Base-by-base conservation (phyloP, 2,113 vertebrate species). In the Pluvianellus socialis region DNA sequence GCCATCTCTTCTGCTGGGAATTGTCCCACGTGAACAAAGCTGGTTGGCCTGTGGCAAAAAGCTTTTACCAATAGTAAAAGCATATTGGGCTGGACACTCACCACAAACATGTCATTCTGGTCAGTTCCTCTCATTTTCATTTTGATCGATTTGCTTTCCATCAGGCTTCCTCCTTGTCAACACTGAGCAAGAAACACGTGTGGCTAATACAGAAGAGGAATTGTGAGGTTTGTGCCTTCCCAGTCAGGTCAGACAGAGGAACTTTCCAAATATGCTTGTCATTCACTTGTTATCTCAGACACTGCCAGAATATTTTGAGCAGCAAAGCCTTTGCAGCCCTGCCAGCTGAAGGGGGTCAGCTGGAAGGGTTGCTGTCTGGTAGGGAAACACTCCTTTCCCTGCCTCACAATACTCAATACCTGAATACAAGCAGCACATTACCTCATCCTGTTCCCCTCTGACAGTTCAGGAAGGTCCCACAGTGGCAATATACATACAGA, bases 401-500 rank as follows among this genome's bases (percentile, higher is more conserved):
- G 18, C 26, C 12, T 80, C 27, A 45, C 26, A 67, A 18, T 23
- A 6, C 15, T 67, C 19, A 30, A 4, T 23, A 27, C 23, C 47
- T 47, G 47, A 44, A 63, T 19, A 12, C 16, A 3, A 8, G 32
- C 11, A 40, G 27, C 24, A 81, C 38, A 17, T 0, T 4, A n/a
- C 4, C 33, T 63, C n/a, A 27, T 53, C 32, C 23, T 7, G 0
- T 12, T 91, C 45, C n/a, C 9, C 24, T 45, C 1, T 6, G 40
- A 58, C 24, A 38, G 19, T 14, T 63, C 38, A 70, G 44, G 32
- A 82, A 61, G 22, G 12, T 66, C 14, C 2, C 1, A 14, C 7
- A 32, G 56, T n/a, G 53, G 33, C 49, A 61, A 12, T 38, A 32
- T 1, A 65, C 0, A 0, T 72, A 38, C 19, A 56, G 30, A 11